These are phyloP conservation scores for Elephantulus edwardii DNA, from an alignment of 2,113 vertebrate species.

Conservation along the genomic window DNA sequence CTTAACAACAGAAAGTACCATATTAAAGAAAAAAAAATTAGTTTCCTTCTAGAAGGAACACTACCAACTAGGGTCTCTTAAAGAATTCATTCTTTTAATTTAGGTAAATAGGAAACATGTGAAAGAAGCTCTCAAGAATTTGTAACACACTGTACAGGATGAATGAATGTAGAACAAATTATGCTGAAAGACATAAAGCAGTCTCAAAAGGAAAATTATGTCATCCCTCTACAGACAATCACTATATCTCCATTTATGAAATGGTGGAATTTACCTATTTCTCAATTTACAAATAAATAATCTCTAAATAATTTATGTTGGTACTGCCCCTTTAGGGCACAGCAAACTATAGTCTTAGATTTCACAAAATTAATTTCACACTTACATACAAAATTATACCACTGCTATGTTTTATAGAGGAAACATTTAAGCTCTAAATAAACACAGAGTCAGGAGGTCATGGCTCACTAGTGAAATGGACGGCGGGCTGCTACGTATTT, in stretches of 20 bases:
- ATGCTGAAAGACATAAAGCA: too few relatives aligned
- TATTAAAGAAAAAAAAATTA: not conserved
- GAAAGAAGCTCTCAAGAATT: not conserved
- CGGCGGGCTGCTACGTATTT: too few relatives aligned
- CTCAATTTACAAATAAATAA: too few relatives aligned
- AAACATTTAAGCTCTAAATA: not conserved
- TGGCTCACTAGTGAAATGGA: too few relatives aligned
- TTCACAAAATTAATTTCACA: not conserved
- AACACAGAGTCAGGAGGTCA: not conserved
- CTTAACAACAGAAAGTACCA: not conserved
- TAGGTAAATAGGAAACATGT: constrained; percentile 1
- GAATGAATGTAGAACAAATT: too few relatives aligned
- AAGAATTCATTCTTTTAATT: constrained; percentile 36
- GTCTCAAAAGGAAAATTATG: too few relatives aligned
- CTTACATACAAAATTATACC: not conserved
- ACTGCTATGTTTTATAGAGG: not conserved
- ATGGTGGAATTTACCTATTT: not conserved
- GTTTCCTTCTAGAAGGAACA: not conserved
- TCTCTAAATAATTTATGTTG: constrained; percentile 31
- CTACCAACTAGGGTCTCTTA: not conserved
- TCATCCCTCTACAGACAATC: too few relatives aligned
- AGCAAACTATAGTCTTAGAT: not conserved
- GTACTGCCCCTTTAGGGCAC: not conserved
- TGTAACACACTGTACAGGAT: too few relatives aligned
- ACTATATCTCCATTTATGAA: constrained; percentile 12